Evolutionary conservation across 2,797 vertebrate genomes (phyloP).

Genomic region (Gila robusta): DNA sequence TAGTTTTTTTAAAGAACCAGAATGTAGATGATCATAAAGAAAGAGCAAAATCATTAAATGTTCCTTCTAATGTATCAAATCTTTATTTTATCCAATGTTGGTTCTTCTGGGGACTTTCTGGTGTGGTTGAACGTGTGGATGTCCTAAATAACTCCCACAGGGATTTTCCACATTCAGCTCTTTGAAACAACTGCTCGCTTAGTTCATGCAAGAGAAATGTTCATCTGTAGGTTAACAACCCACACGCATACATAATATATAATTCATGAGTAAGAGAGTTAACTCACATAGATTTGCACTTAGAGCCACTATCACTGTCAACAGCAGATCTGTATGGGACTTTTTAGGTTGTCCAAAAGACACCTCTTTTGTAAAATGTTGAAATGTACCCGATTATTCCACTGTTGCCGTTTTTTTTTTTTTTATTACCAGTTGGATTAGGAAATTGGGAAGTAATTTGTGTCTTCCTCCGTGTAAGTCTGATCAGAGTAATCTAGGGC

Average conservation of each 20-base stretch:
- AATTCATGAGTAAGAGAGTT: not conserved
- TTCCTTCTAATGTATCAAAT: not conserved
- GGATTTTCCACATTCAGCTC: conserved; percentile 4
- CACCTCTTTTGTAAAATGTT: not conserved
- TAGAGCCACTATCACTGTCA: not conserved
- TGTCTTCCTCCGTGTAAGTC: not conserved
- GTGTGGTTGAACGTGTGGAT: not conserved
- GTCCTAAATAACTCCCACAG: not conserved
- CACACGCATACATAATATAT: not conserved
- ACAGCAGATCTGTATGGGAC: not conserved
- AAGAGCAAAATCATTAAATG: not conserved
- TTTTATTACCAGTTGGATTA: not conserved
- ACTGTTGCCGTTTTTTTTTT: not conserved
- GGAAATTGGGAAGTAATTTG: not conserved
- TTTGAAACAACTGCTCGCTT: not conserved
- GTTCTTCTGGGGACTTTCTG: not conserved
- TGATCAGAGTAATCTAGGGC: not conserved
- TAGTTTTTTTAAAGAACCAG: not conserved
- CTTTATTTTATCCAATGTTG: not conserved
- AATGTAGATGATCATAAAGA: not conserved
- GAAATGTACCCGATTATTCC: not conserved
- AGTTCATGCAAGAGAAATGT: not conserved
- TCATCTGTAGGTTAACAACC: not conserved
- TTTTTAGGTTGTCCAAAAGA: not conserved
- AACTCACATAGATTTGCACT: not conserved